Conservation (phyloP, 2,113 vertebrate genomes). For the Tonatia bakeri region DNA sequence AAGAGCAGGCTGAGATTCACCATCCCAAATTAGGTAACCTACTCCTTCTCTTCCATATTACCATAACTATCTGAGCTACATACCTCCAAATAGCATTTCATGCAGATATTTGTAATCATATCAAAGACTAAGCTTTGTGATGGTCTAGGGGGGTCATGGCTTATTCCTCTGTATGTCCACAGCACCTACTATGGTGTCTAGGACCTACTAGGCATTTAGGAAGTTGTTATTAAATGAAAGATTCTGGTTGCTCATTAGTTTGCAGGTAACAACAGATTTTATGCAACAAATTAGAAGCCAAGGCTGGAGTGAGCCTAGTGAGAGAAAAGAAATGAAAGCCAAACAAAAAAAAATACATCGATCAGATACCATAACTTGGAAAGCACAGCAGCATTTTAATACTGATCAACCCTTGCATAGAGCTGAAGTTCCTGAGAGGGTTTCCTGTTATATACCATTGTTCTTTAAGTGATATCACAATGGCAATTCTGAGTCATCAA, state of each 20-base stretch:
- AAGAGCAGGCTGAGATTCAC: not conserved
- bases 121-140: slow-evolving; percentile 19
- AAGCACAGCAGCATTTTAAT: not conserved
- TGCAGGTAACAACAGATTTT: slow-evolving; percentile 6
- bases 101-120: not conserved
- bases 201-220: not conserved
- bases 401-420: not conserved
- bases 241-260: not conserved
- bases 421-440: not conserved
- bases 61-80: not conserved
- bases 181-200: not conserved
- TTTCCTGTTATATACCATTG: not conserved
- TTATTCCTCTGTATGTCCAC: not conserved
- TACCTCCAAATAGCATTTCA: not conserved
- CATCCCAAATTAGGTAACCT: not conserved
- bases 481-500: slow-evolving; percentile 25
- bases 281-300: slow-evolving; percentile 6
- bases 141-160: not conserved
- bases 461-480: not conserved
- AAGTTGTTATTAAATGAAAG: slow-evolving; percentile 35
- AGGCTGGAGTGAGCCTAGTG: not conserved
- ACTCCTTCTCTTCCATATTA: slow-evolving; percentile 3
- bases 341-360: not conserved
- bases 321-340: slow-evolving; percentile 31
- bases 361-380: not conserved